phyloP scores from a whole-genome alignment of 1,140 invertebrate genomes.

The Caenorhabditis brenneri region DNA sequence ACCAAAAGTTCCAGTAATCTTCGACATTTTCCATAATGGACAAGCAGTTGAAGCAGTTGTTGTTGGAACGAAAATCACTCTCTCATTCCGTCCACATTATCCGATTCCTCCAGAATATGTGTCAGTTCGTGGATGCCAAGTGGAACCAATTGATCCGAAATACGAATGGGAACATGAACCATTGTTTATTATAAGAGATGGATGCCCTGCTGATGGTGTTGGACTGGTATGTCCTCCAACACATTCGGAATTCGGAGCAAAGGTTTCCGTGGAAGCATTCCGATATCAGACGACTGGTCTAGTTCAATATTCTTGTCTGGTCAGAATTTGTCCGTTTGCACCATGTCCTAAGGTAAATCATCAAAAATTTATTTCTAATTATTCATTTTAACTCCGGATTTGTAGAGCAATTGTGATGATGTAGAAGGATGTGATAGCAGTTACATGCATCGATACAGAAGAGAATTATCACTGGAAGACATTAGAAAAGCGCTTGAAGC shows the following conservation, averaged over 20 bases:
- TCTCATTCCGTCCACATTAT: constrained; percentile 69
- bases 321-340: constrained; percentile 68
- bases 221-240: constrained; percentile 69
- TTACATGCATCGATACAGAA: constrained; percentile 46
- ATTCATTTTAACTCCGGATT: not conserved
- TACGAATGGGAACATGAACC: constrained; percentile 71
- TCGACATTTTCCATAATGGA: constrained; percentile 70
- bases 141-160: constrained; percentile 67
- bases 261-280: constrained; percentile 67
- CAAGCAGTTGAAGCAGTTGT: constrained; percentile 70
- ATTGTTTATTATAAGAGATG: constrained; percentile 66
- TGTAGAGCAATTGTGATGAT: constrained; percentile 44
- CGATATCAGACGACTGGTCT: constrained; percentile 70
- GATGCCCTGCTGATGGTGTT: constrained; percentile 69
- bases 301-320: constrained; percentile 70
- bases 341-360: constrained; percentile 59
- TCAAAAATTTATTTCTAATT: not conserved
- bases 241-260: constrained; percentile 65
- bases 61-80: constrained; percentile 68
- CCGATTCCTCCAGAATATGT: constrained; percentile 70
- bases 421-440: constrained; percentile 52
- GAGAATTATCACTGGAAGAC: constrained; percentile 67
- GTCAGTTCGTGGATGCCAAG: constrained; percentile 69
- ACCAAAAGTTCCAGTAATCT: constrained; percentile 61
- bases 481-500: constrained; percentile 65